A percentile compares a stretch with the other conserved stretches of the same genome.
phyloP scores from a whole-genome alignment of 2,888 invertebrate genomes.

The Lithophane socia region DNA sequence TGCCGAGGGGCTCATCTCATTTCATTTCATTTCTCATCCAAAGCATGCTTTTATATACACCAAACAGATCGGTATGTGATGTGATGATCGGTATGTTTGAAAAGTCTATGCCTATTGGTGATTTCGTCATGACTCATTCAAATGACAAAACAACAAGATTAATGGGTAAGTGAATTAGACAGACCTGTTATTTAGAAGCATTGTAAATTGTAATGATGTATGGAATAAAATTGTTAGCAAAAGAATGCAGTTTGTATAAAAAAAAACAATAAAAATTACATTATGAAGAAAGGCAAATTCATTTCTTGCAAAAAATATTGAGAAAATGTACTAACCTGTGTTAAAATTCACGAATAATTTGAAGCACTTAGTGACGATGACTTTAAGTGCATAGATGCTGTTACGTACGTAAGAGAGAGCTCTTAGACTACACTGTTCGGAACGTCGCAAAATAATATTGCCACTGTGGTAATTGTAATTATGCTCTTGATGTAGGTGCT shows the following conservation, averaged over 20 bases:
- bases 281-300: no score
- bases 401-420: slow-evolving; percentile 28
- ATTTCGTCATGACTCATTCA: slow-evolving; percentile 15
- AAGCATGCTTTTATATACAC: not conserved
- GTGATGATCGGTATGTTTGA: no score
- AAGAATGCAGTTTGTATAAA: not conserved
- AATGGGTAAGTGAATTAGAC: not conserved
- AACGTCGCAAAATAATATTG: slow-evolving; percentile 5
- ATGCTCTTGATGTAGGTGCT: not conserved
- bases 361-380: slow-evolving; percentile 2
- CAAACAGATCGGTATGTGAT: not conserved
- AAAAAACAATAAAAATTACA: not conserved
- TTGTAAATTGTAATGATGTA: not conserved
- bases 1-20: no score
- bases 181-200: not conserved
- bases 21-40: not conserved
- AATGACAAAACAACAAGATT: slow-evolving; percentile 2
- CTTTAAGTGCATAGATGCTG: slow-evolving; percentile 27
- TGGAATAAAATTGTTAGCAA: not conserved
- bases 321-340: not conserved
- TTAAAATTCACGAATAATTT: slow-evolving; percentile 17
- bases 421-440: slow-evolving; percentile 30
- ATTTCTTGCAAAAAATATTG: not conserved
- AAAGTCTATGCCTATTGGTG: not conserved
- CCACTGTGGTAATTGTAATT: not conserved